Evolutionary conservation across 37 sponge, comb jelly and placozoan species (phyloP), one percentile per base, ranked within the genome.

Genomic region (Cliona cf. orientalis): DNA sequence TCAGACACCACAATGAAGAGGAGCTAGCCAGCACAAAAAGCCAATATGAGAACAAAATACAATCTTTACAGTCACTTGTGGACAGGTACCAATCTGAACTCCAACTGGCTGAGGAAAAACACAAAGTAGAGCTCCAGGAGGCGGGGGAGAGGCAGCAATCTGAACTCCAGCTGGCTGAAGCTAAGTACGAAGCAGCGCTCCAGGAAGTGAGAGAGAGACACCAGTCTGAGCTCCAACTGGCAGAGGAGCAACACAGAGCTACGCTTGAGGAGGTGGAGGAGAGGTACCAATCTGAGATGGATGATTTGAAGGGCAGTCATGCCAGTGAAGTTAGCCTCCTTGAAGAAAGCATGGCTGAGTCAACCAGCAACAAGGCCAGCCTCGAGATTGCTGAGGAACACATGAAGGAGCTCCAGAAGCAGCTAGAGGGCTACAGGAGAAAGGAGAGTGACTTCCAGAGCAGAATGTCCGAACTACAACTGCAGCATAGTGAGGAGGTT

Each of bases 321-420:
- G 29, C 77, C 12, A 72, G 31, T 21, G 62, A 82, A 53, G 74
- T 89, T 46, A 44, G 58, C 40, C 53, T 46, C 33, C 61, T 87
- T 28, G 81, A 87, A 31, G 67, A 80, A 26, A 87, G 81, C 39
- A 69, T 80, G 1, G 56, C 74, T 6, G 81, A 87, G 37, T 53
- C 64, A 29, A 38, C 58, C 25, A 39, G 26, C 11, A 60, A 71
- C 23, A 66, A 71, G 37, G 91, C 73, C 9, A 91, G 80, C 61
- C 72, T 91, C 0, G 86, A 81, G 19, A 76, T 72, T 57, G 90
- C 90, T 38, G 85, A 84, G 38, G 80, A 63, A 28, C 84, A 77
- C 45, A 84, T 90, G 86, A 80, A 60, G 39, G 74, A 62, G 57
- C 59, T 88, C 5, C 83, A 88, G 28, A 42, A 46, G 14, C 83